Percentiles rank a stretch among this genome's conserved stretches.
These are phyloP conservation scores for Alectura lathami DNA, from an alignment of 2,113 vertebrate genomes.

Conservation along the genomic window DNA sequence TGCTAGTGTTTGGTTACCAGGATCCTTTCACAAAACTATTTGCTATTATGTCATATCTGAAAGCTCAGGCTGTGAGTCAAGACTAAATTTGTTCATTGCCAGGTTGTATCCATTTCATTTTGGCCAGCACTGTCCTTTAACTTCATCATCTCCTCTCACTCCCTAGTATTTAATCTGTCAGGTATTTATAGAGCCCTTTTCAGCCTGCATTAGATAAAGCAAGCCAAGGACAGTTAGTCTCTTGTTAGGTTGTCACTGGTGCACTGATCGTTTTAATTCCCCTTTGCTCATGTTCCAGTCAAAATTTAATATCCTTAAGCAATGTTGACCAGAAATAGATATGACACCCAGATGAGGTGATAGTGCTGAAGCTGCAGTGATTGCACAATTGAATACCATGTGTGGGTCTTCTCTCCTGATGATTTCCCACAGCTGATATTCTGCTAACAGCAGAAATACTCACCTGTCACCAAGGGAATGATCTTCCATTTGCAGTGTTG, in stretches of 20 bases:
- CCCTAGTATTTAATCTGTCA: neutral
- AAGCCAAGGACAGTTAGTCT: neutral
- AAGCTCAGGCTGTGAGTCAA: neutral
- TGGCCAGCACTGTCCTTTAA: neutral
- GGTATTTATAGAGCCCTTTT: constrained; percentile 41
- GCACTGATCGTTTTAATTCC: neutral
- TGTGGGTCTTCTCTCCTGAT: neutral
- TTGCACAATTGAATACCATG: neutral
- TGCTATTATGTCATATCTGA: constrained; percentile 6
- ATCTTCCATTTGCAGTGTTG: neutral
- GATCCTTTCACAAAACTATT: neutral
- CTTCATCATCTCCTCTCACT: neutral
- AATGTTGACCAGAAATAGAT: neutral
- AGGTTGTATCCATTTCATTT: constrained; percentile 41
- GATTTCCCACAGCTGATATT: neutral
- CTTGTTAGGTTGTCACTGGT: neutral
- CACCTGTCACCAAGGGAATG: neutral
- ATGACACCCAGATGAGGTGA: neutral
- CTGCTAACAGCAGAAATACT: neutral
- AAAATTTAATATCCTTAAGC: neutral
- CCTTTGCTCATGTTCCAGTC: neutral
- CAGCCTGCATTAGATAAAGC: neutral
- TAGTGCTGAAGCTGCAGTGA: neutral
- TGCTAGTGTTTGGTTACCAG: neutral
- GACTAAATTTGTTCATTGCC: constrained; percentile 15